Evolutionary conservation across 1,140 invertebrate genomes (phyloP).

Genomic region (Diprion similis): DNA sequence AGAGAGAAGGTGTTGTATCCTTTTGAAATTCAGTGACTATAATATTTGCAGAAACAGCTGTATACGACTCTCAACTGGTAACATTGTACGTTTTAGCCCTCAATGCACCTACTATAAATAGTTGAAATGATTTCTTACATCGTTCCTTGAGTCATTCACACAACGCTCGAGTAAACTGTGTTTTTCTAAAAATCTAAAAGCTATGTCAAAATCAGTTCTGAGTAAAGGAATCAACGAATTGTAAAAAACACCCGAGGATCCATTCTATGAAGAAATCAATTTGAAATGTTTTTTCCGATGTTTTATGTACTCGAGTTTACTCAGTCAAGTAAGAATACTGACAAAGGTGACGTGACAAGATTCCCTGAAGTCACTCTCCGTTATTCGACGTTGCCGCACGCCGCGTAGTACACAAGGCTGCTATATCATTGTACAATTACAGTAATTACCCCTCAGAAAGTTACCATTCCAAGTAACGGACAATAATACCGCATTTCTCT

Average conservation of each 20-base stretch:
- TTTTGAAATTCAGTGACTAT: not conserved
- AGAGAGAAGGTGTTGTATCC: not conserved
- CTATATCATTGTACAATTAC: slow-evolving; percentile 3
- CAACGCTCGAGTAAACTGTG: too few relatives aligned
- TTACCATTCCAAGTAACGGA: slow-evolving; percentile 2
- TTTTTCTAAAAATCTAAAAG: too few relatives aligned
- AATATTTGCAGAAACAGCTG: not conserved
- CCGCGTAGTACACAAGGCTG: not conserved
- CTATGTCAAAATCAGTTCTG: not conserved
- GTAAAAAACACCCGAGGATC: not conserved
- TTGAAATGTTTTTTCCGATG: not conserved
- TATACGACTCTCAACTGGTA: too few relatives aligned
- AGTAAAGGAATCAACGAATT: not conserved
- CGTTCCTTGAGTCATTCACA: too few relatives aligned
- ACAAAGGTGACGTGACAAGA: not conserved
- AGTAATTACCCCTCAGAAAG: not conserved
- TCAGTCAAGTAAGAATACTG: not conserved
- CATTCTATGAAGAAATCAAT: not conserved
- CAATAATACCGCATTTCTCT: not conserved
- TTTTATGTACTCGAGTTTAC: not conserved
- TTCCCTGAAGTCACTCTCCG: not conserved
- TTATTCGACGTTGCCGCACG: not conserved
- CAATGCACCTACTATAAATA: too few relatives aligned
- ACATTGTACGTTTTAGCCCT: too few relatives aligned
- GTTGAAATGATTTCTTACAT: too few relatives aligned